phyloP scores from a whole-genome alignment of 2,113 vertebrate species.

The Melospiza melodia region DNA sequence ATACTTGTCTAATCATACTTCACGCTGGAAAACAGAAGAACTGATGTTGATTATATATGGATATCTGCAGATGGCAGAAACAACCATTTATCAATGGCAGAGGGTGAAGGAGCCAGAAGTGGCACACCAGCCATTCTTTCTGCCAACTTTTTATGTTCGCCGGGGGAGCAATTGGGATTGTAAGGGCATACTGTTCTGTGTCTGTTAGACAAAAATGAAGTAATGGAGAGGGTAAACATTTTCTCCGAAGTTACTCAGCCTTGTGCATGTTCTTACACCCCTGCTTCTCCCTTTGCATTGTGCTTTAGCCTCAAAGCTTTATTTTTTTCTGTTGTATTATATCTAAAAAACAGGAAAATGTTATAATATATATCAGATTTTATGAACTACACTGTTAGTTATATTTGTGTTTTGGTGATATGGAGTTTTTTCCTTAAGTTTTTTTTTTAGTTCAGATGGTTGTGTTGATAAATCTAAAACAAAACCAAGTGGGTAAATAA shows the following conservation, averaged over 20 bases:
- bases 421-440: fast-evolving
- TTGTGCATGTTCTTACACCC: neutral
- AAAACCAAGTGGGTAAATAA: neutral
- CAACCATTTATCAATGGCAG: neutral
- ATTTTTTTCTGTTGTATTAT: neutral
- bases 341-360: neutral
- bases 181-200: neutral
- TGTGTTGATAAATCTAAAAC: neutral
- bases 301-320: neutral
- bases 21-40: neutral
- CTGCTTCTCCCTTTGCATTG: neutral
- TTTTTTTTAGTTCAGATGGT: neutral
- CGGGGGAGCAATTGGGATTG: neutral
- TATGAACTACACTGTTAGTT: neutral
- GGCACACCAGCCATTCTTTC: neutral
- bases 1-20: neutral
- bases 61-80: neutral
- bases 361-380: neutral
- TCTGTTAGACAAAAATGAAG: neutral
- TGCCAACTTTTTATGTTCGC: neutral
- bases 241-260: neutral
- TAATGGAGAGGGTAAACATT: neutral
- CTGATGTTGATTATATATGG: neutral
- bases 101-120: neutral
- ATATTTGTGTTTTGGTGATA: neutral